A percentile compares a stretch with the other conserved stretches of the same genome.
These are phyloP conservation scores for Buathra laborator DNA, from an alignment of 2,888 invertebrate genomes.

Conservation along the genomic window DNA sequence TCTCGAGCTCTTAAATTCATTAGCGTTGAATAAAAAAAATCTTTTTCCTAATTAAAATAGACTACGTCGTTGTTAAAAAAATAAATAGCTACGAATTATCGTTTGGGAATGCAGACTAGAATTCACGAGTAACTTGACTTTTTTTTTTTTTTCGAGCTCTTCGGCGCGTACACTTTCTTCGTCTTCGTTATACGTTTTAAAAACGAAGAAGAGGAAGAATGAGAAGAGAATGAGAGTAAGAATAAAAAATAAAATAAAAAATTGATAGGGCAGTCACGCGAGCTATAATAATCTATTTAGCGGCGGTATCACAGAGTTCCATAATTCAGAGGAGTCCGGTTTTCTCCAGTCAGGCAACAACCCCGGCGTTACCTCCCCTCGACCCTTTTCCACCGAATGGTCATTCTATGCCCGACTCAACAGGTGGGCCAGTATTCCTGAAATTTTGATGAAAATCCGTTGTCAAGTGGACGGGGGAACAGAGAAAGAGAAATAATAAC, in stretches of 20 bases:
- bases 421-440: slow-evolving; percentile 77
- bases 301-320: slow-evolving; percentile 70
- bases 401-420: slow-evolving; percentile 76
- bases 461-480: slow-evolving; percentile 53
- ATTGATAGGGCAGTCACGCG: slow-evolving; percentile 54
- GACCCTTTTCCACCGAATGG: slow-evolving; percentile 64
- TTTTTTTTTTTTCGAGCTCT: slow-evolving; percentile 25
- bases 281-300: slow-evolving; percentile 59
- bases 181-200: slow-evolving; percentile 6
- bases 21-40: slow-evolving; percentile 20
- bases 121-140: slow-evolving; percentile 28
- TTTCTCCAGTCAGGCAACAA: slow-evolving; percentile 11
- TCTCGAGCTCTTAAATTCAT: slow-evolving; percentile 39
- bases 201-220: slow-evolving; percentile 4
- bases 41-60: slow-evolving; percentile 38
- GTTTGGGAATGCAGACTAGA: slow-evolving; percentile 42
- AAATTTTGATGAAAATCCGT: slow-evolving; percentile 78
- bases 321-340: slow-evolving; percentile 74
- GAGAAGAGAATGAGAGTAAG: slow-evolving; percentile 8
- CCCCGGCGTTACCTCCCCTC: neutral
- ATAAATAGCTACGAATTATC: slow-evolving; percentile 32
- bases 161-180: slow-evolving; percentile 24
- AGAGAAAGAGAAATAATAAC: slow-evolving; percentile 15
- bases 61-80: slow-evolving; percentile 52
- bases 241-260: slow-evolving; percentile 19